Evolutionary conservation across 2,888 invertebrate species (phyloP), one percentile per base, ranked within the genome.

Genomic region (Lacanobia oleracea): DNA sequence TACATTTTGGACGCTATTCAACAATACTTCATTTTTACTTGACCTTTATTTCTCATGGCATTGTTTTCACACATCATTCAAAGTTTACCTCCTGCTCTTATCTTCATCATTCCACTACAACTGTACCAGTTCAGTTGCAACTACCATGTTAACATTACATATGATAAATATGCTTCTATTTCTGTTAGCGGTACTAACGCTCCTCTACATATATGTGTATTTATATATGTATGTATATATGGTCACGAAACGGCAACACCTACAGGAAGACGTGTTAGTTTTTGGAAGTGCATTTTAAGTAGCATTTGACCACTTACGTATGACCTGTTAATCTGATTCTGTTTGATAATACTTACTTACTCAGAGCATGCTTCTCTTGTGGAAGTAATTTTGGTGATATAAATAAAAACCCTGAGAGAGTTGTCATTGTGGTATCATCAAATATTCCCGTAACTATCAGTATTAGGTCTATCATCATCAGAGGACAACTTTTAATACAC

Each of bases 151-250:
- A 80, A 69, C 77, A 80, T 77, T 77, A 69, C 50, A 14, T 81
- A 69, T 76, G 72, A 82, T 74, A 74, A 82, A 81, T 81, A 72
- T 48, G 64, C 78, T 71, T 78, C 81, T 82, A 82, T 85, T 81
- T 79, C 69, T 67, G 70, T 69, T 57, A 64, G 23, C 67, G 54
- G 73, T 64, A 67, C 64, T 69, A 69, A 81, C 61, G 73, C 21
- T 56, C 10, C 43, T 14, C 43, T 43, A 43, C 14, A 16, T 43
- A 14, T 5, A 43, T 43, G 14, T 43, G 14, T 43, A 12, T 10
- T 9, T 2, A 12, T 43, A 14, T 14, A 43, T 59, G 18, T 73
- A 53, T 59, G 54, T 62, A 68, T 53, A 70, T 68, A 61, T 75
- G 78, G 82, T 78, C 81, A 82, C 79, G 75, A 56, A 82, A 56